Percentiles rank a stretch among this genome's conserved stretches.
Evolutionary conservation across 2,113 vertebrate genomes (phyloP).

Genomic region (Daubentonia madagascariensis): DNA sequence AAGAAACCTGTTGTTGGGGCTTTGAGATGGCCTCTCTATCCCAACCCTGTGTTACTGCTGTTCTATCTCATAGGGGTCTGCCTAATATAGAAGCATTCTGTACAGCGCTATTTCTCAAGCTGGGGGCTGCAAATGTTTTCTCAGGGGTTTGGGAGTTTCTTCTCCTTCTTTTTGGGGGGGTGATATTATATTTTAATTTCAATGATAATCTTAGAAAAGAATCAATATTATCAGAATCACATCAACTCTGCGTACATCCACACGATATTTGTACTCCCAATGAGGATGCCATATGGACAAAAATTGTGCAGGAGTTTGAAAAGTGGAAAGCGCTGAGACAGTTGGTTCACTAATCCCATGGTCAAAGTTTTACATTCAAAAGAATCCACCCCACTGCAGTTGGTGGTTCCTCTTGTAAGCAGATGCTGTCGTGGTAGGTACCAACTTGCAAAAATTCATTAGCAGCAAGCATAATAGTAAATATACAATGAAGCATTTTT

Average conservation of each 20-base stretch:
- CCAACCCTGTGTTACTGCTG: not conserved
- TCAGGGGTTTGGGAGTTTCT: not conserved
- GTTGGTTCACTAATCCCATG: slow-evolving; percentile 19
- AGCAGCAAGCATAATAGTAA: not conserved
- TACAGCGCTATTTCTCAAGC: not conserved
- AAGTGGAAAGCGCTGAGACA: slow-evolving; percentile 42
- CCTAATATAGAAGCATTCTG: not conserved
- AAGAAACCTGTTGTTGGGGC: not conserved
- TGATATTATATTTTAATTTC: not conserved
- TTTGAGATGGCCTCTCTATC: not conserved
- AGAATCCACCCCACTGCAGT: not conserved
- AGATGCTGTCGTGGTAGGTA: not conserved
- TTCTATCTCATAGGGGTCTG: not conserved
- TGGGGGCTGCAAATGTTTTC: not conserved
- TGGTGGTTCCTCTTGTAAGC: not conserved
- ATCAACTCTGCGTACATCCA: not conserved
- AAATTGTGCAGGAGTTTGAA: slow-evolving; percentile 42
- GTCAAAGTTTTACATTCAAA: slow-evolving; percentile 47
- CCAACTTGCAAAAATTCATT: slow-evolving; percentile 2
- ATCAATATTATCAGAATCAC: not conserved
- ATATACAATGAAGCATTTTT: not conserved
- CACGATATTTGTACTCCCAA: not conserved
- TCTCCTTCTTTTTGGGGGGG: not conserved
- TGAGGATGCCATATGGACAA: not conserved
- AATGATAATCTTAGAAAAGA: slow-evolving; percentile 5